Conservation (phyloP, 2,797 vertebrate genomes). For the Peromyscus eremicus region DNA sequence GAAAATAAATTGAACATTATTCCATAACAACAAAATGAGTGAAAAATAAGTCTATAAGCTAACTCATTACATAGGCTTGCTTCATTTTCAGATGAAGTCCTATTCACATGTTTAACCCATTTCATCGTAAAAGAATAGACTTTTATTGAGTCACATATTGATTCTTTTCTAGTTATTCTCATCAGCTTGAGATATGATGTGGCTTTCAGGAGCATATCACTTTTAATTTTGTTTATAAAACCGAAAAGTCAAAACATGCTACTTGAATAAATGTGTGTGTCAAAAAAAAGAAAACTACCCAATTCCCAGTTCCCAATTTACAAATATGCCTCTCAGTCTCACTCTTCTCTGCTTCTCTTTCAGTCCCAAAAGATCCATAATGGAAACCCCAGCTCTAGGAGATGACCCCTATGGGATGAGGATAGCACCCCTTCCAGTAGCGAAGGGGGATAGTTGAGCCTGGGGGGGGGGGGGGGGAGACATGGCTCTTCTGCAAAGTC, state of each 20-base stretch:
- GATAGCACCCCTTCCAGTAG: neutral
- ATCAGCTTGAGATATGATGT: neutral
- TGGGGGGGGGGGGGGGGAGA: neutral
- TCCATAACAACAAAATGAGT: slow-evolving; percentile 36
- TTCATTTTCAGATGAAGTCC: slow-evolving; percentile 52
- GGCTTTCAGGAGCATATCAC: neutral
- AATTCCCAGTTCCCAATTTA: neutral
- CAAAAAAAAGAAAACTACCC: neutral
- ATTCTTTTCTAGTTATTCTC: slow-evolving; percentile 21
- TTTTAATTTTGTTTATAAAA: slow-evolving; percentile 41
- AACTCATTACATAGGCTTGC: neutral
- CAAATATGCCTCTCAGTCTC: neutral
- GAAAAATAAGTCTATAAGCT: slow-evolving; percentile 36
- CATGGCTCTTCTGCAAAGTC: neutral
- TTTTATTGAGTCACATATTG: neutral
- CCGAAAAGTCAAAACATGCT: neutral
- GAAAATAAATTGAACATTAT: slow-evolving; percentile 12
- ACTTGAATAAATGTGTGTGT: neutral
- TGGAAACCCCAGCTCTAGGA: neutral
- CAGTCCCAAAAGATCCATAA: neutral
- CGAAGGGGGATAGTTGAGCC: neutral
- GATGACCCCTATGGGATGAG: neutral
- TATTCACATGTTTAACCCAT: slow-evolving; percentile 51
- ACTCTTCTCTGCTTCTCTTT: neutral
- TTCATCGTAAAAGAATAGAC: slow-evolving; percentile 18